Evolutionary conservation across 1,140 invertebrate species (phyloP).

Genomic region (Palaemon carinicauda): DNA sequence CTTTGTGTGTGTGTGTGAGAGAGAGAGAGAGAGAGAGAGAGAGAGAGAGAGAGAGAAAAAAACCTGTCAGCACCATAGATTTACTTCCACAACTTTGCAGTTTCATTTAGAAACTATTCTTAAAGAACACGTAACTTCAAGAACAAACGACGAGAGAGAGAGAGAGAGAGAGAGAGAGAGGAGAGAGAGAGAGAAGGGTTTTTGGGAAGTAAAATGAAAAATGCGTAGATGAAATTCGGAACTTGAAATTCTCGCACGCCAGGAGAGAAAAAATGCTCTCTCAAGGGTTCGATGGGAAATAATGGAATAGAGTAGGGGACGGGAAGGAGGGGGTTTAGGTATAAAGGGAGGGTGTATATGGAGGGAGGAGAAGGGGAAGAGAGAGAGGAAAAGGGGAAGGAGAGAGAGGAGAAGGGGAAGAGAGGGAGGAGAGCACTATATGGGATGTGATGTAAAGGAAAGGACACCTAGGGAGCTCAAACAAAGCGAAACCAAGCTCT

Average conservation of each 20-base stretch:
- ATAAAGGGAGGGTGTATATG: background rate
- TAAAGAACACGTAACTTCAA: too few species aligned
- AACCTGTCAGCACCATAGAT: too few species aligned
- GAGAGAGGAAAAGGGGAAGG: background rate
- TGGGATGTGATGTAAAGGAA: background rate
- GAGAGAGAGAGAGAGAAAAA: background rate
- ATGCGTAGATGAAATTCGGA: background rate
- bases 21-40: background rate
- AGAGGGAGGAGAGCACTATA: background rate
- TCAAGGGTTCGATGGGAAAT: too few species aligned
- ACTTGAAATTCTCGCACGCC: background rate
- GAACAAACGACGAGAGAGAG: too few species aligned
- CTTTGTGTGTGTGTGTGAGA: too few species aligned
- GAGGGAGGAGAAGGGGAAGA: background rate
- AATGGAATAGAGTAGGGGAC: background rate
- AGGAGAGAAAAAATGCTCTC: background rate
- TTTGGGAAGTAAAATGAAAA: background rate
- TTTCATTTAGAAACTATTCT: too few species aligned
- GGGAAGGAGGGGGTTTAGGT: background rate
- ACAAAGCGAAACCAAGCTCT: background rate
- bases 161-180: background rate
- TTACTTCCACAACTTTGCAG: too few species aligned
- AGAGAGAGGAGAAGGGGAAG: background rate
- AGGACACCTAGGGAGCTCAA: background rate
- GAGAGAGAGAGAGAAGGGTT: background rate